Percentiles rank a stretch among this genome's conserved stretches.
Conservation (phyloP, 2,888 invertebrate genomes). For the Icerya purchasi region DNA sequence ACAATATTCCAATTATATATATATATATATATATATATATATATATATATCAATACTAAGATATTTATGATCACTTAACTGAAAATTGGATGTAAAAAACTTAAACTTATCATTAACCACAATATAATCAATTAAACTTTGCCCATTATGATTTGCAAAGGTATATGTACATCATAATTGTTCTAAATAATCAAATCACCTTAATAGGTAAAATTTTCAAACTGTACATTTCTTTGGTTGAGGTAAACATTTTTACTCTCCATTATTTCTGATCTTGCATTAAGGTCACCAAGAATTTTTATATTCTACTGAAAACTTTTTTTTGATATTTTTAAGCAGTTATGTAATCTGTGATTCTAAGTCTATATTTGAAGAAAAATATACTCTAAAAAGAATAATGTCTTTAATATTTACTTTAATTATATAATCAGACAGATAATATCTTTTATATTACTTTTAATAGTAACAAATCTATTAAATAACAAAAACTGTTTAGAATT, state of each 20-base stretch:
- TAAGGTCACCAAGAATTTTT: neutral
- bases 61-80: neutral
- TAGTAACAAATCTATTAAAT: too few relatives aligned
- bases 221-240: neutral
- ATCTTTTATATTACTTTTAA: too few relatives aligned
- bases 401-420: too few relatives aligned
- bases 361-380: neutral
- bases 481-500: too few relatives aligned
- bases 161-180: neutral
- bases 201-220: neutral
- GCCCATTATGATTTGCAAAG: neutral
- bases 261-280: neutral
- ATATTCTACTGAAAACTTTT: neutral
- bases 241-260: neutral
- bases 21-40: too few relatives aligned
- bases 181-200: neutral
- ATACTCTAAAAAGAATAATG: too few relatives aligned
- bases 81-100: neutral
- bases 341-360: neutral
- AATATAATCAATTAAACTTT: neutral
- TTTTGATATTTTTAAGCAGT: neutral
- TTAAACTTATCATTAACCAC: neutral
- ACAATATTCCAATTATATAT: neutral
- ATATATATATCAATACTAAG: neutral
- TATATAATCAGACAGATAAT: too few relatives aligned